Evolutionary conservation across 2,888 invertebrate genomes (phyloP), one percentile per base, ranked within the genome.

Genomic region (Anarsia innoxiella): DNA sequence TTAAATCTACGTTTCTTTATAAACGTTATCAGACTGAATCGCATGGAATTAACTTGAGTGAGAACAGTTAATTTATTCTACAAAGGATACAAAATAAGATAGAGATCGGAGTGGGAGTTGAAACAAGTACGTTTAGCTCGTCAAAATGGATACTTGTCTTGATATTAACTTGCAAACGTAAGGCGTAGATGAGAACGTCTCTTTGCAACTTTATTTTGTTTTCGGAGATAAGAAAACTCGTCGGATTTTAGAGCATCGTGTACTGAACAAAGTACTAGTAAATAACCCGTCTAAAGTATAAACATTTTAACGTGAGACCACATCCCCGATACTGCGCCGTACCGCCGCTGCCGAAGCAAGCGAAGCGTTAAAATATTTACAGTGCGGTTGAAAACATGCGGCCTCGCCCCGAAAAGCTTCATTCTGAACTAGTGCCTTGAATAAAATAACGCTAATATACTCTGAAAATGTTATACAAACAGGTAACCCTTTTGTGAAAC

Each of bases 311-410:
- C 27, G 10, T 26, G 15, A 25, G 11, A 36, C 55, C 63, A 50
- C 56, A 53, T 56, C 51, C n/a, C 56, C 58, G 53, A 66, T 65
- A 61, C 58, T 56, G 59, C 52, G 60, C 52, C 48, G 15, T 9
- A 23, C 14, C 10, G 30, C n/a, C 16, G 12, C n/a, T 50, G 53
- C 55, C 55, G 56, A 56, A 64, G 63, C 65, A 58, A 59, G 52
- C 56, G 45, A 45, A 52, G 46, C 59, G 65, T 67, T 76, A 68
- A 72, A 77, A 75, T 74, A 77, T 79, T 79, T 74, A 75, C 66
- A 65, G 42, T 63, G 68, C 64, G 67, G 73, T 66, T 55, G 62
- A 62, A 66, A 69, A 61, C 62, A 57, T 50, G 55, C 53, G 56
- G 53, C 58, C 60, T 48, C 45, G 56, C 46, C 50, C 51, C 49